Conservation (phyloP, 2,888 invertebrate genomes). For the Nomada flava region DNA sequence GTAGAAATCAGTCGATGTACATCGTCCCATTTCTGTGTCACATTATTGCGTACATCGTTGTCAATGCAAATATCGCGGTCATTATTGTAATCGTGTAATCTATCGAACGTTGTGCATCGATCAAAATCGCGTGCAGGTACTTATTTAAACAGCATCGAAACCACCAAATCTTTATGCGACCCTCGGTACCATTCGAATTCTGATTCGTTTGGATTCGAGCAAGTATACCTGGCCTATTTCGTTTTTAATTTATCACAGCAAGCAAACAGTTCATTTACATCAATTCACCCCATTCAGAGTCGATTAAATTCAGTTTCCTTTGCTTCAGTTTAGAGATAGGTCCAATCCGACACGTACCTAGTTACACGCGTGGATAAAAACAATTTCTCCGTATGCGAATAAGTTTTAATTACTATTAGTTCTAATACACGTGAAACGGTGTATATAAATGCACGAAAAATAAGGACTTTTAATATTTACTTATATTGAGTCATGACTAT, state of each 20-base stretch:
- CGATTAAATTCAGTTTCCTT: not conserved
- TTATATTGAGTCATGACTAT: too few species aligned
- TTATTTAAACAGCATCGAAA: not conserved
- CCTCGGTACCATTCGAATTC: not conserved
- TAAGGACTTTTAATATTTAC: too few species aligned
- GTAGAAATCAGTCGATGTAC: conserved; percentile 34
- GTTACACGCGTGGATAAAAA: too few species aligned
- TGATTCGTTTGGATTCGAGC: too few species aligned
- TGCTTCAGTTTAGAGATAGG: not conserved
- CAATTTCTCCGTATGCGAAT: too few species aligned
- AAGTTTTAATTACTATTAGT: too few species aligned
- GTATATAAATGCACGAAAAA: too few species aligned
- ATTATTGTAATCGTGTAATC: not conserved
- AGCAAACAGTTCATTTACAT: not conserved
- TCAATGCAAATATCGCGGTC: conserved; percentile 40
- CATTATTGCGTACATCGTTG: conserved; percentile 30
- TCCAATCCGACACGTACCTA: not conserved
- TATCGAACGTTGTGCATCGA: not conserved
- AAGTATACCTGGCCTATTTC: too few species aligned
- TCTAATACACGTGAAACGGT: too few species aligned
- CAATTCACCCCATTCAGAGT: not conserved
- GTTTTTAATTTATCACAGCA: conserved; percentile 5
- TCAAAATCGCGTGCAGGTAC: not conserved
- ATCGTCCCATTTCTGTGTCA: conserved; percentile 26
- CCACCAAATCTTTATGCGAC: not conserved